Conservation (phyloP, 2,888 invertebrate genomes). For the Tenthredo notha region DNA sequence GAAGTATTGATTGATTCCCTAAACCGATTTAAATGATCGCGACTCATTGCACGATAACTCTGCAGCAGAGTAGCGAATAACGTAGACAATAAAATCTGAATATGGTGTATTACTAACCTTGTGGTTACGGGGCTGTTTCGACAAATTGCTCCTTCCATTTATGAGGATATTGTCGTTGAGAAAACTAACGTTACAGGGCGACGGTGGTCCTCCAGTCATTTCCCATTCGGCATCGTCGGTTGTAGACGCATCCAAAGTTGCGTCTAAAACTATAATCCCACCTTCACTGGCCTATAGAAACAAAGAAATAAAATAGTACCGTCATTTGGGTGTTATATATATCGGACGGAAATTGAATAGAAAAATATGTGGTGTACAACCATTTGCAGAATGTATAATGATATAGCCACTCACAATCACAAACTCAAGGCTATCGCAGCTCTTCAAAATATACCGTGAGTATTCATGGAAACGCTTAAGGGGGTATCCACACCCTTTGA, state of each 20-base stretch:
- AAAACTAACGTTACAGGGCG: slow-evolving; percentile 91
- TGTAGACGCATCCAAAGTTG: slow-evolving; percentile 82
- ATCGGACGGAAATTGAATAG: neutral
- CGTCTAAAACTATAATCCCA: slow-evolving; percentile 83
- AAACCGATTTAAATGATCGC: neutral
- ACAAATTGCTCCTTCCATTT: slow-evolving; percentile 92
- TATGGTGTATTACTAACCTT: slow-evolving; percentile 79
- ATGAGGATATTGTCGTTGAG: slow-evolving; percentile 94
- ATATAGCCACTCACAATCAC: neutral
- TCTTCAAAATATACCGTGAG: neutral
- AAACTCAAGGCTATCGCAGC: neutral
- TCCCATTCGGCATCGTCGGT: slow-evolving; percentile 82
- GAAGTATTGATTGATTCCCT: neutral
- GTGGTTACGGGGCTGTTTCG: slow-evolving; percentile 81
- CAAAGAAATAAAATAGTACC: slow-evolving; percentile 54
- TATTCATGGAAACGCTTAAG: no score
- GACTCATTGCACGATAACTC: neutral
- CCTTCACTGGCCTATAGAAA: slow-evolving; percentile 83
- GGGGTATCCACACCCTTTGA: no score
- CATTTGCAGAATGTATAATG: neutral
- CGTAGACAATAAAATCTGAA: neutral
- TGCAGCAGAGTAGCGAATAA: neutral
- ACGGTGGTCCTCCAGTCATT: slow-evolving; percentile 84
- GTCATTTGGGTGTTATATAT: neutral
- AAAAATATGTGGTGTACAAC: neutral